Evolutionary conservation across 2,113 vertebrate genomes (phyloP).

Genomic region (Erpornis zantholeuca): DNA sequence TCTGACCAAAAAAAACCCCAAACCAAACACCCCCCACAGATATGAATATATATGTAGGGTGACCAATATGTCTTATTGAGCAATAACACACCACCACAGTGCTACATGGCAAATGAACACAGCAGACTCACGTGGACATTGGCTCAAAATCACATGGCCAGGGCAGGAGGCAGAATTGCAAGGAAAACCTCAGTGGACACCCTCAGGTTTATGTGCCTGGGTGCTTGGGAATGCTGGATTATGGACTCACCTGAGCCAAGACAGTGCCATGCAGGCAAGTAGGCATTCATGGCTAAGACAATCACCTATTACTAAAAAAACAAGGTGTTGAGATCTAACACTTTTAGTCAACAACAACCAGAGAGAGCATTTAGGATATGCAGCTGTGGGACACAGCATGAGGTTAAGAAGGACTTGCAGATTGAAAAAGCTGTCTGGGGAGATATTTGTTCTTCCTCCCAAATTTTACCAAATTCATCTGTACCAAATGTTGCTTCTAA

Average conservation of each 20-base stretch:
- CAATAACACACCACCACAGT: neutral
- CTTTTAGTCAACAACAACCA: neutral
- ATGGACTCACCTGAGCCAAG: neutral
- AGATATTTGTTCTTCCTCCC: neutral
- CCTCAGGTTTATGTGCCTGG: neutral
- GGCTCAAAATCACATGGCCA: neutral
- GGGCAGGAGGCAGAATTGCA: neutral
- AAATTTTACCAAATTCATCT: neutral
- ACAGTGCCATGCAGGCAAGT: neutral
- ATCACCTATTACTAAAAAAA: neutral
- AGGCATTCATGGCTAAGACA: neutral
- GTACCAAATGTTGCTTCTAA: neutral
- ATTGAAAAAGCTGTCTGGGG: fast-evolving
- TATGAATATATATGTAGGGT: neutral
- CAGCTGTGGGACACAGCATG: fast-evolving
- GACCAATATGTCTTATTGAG: neutral
- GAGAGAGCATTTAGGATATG: neutral
- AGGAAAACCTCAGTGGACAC: neutral
- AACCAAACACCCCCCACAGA: neutral
- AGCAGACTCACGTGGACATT: neutral
- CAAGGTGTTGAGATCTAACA: neutral
- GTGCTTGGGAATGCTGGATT: neutral
- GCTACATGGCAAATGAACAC: neutral
- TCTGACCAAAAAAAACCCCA: neutral
- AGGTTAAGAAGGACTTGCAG: neutral